Percentiles rank a stretch among this genome's conserved stretches.
Conservation (phyloP, 2,888 invertebrate genomes). For the Synanthedon andrenaeformis region DNA sequence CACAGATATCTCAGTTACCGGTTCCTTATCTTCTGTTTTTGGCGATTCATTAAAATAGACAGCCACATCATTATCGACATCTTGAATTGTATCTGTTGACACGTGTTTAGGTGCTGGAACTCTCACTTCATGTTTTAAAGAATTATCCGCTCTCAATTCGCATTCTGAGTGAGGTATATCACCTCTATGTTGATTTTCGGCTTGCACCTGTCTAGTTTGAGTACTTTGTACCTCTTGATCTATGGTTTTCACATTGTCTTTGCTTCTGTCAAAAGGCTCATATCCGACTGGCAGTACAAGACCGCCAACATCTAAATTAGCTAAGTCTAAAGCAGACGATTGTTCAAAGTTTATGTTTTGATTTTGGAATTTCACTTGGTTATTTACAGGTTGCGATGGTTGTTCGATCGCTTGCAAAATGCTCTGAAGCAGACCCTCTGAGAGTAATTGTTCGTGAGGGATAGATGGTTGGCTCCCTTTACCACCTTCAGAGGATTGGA, state of each 20-base stretch:
- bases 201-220: slow-evolving; percentile 23
- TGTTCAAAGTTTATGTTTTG: slow-evolving; percentile 22
- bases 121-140: slow-evolving; percentile 48
- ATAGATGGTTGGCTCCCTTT: slow-evolving; percentile 57
- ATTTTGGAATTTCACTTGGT: slow-evolving; percentile 8
- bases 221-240: slow-evolving; percentile 40
- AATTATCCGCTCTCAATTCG: slow-evolving; percentile 53
- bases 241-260: slow-evolving; percentile 14
- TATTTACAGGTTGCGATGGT: slow-evolving; percentile 11
- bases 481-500: slow-evolving; percentile 72
- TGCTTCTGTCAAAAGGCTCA: slow-evolving; percentile 48
- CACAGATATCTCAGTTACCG: slow-evolving; percentile 59
- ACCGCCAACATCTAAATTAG: slow-evolving; percentile 30
- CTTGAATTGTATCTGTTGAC: slow-evolving; percentile 32
- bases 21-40: slow-evolving; percentile 23
- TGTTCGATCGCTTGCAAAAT: slow-evolving; percentile 87
- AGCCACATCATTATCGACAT: slow-evolving; percentile 71
- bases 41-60: slow-evolving; percentile 58
- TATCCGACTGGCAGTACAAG: slow-evolving; percentile 52
- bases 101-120: slow-evolving; percentile 42
- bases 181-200: slow-evolving; percentile 29
- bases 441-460: slow-evolving; percentile 82
- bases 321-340: slow-evolving; percentile 11
- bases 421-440: slow-evolving; percentile 82
- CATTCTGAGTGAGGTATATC: slow-evolving; percentile 37